These are phyloP conservation scores for Drosophila villosipedis DNA, from an alignment of 2,888 invertebrate species.

Conservation along the genomic window DNA sequence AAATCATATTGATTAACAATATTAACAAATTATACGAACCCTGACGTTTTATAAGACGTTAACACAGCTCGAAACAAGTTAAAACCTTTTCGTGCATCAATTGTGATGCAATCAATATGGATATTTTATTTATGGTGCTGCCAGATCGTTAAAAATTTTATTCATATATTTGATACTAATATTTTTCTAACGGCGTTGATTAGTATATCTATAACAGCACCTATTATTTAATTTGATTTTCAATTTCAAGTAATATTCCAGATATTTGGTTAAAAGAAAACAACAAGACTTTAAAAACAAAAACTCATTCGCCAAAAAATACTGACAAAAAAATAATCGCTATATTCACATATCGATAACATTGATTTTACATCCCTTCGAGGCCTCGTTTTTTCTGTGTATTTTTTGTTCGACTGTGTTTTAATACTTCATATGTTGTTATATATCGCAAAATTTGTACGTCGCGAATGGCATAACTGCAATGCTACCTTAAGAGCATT, in stretches of 20 bases:
- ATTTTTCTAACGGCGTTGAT: constrained; percentile 29
- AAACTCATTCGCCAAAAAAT: not conserved
- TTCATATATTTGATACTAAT: constrained; percentile 8
- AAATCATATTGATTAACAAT: not conserved
- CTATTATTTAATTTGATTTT: not conserved
- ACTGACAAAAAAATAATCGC: constrained; percentile 6
- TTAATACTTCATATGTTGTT: constrained; percentile 47
- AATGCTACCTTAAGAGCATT: constrained; percentile 29
- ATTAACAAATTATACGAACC: not conserved
- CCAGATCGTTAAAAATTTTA: constrained; percentile 19
- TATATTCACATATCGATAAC: constrained; percentile 43
- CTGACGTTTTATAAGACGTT: constrained; percentile 10
- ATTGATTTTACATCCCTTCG: constrained; percentile 42
- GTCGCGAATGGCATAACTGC: constrained; percentile 16
- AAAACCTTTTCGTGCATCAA: constrained; percentile 30
- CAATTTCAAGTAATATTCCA: not conserved
- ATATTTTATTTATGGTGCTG: constrained; percentile 45
- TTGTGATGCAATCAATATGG: constrained; percentile 80
- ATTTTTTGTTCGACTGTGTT: constrained; percentile 54
- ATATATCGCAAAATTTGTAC: constrained; percentile 24
- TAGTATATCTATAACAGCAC: not conserved
- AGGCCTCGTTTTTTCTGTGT: constrained; percentile 74
- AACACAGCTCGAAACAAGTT: constrained; percentile 13
- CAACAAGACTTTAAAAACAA: not conserved
- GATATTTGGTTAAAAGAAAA: not conserved